A percentile compares a stretch with the other conserved stretches of the same genome.
phyloP scores from a whole-genome alignment of 1,140 invertebrate species.

The Pseudomyrmex concolor region DNA sequence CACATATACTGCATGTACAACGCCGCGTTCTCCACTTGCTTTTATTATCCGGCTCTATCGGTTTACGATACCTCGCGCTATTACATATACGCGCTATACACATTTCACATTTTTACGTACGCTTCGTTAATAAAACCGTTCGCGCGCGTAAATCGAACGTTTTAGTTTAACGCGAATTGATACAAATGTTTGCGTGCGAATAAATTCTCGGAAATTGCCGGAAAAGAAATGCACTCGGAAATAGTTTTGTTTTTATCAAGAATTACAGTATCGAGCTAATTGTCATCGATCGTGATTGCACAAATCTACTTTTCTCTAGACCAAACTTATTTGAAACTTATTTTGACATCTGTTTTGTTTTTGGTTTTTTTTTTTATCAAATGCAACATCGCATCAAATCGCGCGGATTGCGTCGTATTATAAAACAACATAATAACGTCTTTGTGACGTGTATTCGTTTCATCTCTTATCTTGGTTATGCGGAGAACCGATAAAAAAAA shows the following conservation, averaged over 20 bases:
- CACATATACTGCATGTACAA: conserved; percentile 54
- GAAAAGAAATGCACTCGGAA: too few relatives aligned
- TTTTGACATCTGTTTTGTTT: neutral
- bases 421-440: conserved; percentile 26
- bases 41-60: conserved; percentile 76
- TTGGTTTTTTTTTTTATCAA: too few relatives aligned
- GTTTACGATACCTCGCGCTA: conserved; percentile 72
- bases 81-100: conserved; percentile 72
- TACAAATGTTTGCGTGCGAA: conserved; percentile 17
- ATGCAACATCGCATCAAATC: neutral
- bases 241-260: neutral
- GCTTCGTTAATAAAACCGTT: conserved; percentile 45
- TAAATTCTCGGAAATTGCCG: neutral
- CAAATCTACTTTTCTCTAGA: neutral
- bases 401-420: neutral
- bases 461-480: conserved; percentile 14
- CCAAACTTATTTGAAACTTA: too few relatives aligned
- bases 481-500: conserved; percentile 21
- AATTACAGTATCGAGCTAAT: neutral
- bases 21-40: conserved; percentile 64
- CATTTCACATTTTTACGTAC: conserved; percentile 51
- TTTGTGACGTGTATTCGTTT: conserved; percentile 30
- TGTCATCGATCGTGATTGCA: neutral
- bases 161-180: conserved; percentile 25
- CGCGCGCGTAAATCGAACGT: conserved; percentile 21